A percentile compares a stretch with the other conserved stretches of the same genome.
Evolutionary conservation across 2,113 vertebrate genomes (phyloP).

Genomic region (Sprattus sprattus): DNA sequence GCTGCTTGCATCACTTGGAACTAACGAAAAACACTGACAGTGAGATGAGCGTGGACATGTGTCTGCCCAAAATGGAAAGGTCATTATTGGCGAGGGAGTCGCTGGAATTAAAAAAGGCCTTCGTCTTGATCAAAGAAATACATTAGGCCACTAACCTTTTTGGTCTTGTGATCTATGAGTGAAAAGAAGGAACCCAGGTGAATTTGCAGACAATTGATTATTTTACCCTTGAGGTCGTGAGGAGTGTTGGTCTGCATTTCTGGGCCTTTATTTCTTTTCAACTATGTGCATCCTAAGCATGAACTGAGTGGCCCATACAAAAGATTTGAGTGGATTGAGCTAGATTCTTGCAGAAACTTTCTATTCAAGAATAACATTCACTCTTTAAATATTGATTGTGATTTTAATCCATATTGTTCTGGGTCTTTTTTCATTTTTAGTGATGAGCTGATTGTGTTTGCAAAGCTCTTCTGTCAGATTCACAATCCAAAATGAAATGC

Average conservation of each 20-base stretch:
- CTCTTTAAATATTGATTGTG: neutral
- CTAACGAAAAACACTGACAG: slow-evolving; percentile 29
- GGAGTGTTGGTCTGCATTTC: neutral
- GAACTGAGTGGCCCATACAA: neutral
- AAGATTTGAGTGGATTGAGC: neutral
- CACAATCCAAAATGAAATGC: neutral
- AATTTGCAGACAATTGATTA: neutral
- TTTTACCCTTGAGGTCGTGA: neutral
- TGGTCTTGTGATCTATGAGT: neutral
- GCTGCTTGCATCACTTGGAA: slow-evolving; percentile 38
- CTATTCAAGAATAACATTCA: neutral
- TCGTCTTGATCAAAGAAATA: slow-evolving; percentile 15
- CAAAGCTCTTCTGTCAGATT: neutral
- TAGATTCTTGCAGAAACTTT: neutral
- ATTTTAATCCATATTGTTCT: neutral
- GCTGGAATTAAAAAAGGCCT: slow-evolving; percentile 21
- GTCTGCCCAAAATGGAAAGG: slow-evolving; percentile 29
- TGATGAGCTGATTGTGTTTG: neutral
- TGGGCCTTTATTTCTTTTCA: neutral
- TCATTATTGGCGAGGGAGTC: slow-evolving; percentile 24
- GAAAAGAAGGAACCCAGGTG: neutral
- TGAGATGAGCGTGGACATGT: slow-evolving; percentile 29
- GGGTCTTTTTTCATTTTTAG: neutral
- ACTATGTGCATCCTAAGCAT: neutral
- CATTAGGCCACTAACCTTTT: slow-evolving; percentile 21